Conservation (phyloP, 2,888 invertebrate species). For the Caenorhabditis sinica region DNA sequence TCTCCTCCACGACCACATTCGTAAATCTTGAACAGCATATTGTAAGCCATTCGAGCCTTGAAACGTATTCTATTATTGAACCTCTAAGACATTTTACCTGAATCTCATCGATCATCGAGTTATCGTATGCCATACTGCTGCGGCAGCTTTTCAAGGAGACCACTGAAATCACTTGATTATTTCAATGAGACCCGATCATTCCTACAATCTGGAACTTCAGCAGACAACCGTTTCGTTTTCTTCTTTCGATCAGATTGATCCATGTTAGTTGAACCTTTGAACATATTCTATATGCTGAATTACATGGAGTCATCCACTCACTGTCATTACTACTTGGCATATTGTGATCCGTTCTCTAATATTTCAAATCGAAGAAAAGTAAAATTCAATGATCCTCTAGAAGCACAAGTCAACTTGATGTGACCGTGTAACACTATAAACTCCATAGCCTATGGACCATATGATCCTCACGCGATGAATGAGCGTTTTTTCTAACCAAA, state of each 20-base stretch:
- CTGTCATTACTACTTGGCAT: slow-evolving; percentile 14
- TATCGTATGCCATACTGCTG: slow-evolving; percentile 14
- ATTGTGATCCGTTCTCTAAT: not conserved
- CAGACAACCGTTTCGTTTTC: not conserved
- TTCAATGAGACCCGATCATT: not conserved
- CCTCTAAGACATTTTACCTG: not conserved
- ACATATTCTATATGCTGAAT: not conserved
- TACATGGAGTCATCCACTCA: not conserved
- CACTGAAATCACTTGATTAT: not conserved
- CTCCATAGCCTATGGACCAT: no score
- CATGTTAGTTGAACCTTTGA: not conserved
- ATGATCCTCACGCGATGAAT: not conserved
- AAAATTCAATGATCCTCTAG: not conserved
- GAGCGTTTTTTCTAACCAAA: not conserved
- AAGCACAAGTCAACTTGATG: not conserved
- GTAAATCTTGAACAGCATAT: slow-evolving; percentile 11
- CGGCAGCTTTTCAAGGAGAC: slow-evolving; percentile 17
- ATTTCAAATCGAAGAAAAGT: not conserved
- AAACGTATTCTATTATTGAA: not conserved
- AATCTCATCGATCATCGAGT: slow-evolving; percentile 2
- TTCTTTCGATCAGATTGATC: slow-evolving; percentile 4
- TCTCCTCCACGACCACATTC: slow-evolving; percentile 30
- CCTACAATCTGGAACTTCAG: not conserved
- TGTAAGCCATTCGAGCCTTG: slow-evolving; percentile 15
- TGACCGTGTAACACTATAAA: not conserved